These are phyloP conservation scores for Melikaiella ostensackeni DNA, from an alignment of 2,888 invertebrate genomes.

Conservation along the genomic window DNA sequence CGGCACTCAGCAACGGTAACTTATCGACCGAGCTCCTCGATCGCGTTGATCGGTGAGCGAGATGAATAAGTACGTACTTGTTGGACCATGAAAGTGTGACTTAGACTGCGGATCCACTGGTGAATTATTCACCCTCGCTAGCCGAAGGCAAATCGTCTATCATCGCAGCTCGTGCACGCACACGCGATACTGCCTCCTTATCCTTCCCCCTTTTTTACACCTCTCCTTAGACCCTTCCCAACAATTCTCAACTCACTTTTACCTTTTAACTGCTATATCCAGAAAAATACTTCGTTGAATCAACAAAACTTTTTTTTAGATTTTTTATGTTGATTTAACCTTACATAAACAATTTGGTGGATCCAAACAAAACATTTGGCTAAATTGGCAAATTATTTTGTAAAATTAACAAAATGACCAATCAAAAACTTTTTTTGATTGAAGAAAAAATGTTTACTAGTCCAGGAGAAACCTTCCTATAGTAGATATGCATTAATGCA, in stretches of 20 bases:
- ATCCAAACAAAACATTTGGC: too few species aligned
- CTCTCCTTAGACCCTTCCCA: neutral
- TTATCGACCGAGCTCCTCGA: constrained; percentile 28
- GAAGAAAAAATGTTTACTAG: too few species aligned
- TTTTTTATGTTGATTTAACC: too few species aligned
- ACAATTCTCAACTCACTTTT: constrained; percentile 38
- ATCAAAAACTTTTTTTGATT: too few species aligned
- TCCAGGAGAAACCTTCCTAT: too few species aligned
- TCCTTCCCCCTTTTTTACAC: constrained; percentile 1
- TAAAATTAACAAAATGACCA: too few species aligned
- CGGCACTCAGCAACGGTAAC: constrained; percentile 31
- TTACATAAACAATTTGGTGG: too few species aligned
- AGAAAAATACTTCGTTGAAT: too few species aligned
- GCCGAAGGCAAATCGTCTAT: constrained; percentile 50
- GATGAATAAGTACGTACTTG: constrained; percentile 39
- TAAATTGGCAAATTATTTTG: too few species aligned
- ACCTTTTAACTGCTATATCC: neutral
- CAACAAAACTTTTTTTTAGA: too few species aligned
- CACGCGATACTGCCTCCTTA: constrained; percentile 32
- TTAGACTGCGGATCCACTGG: constrained; percentile 40
- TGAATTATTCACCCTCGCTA: constrained; percentile 46
- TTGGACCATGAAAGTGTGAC: constrained; percentile 45
- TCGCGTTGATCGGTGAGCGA: constrained; percentile 29
- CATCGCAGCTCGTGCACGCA: constrained; percentile 48
- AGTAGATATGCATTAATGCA: too few species aligned